Conservation (phyloP, 2,888 invertebrate species). For the Pristionchus entomophagus region DNA sequence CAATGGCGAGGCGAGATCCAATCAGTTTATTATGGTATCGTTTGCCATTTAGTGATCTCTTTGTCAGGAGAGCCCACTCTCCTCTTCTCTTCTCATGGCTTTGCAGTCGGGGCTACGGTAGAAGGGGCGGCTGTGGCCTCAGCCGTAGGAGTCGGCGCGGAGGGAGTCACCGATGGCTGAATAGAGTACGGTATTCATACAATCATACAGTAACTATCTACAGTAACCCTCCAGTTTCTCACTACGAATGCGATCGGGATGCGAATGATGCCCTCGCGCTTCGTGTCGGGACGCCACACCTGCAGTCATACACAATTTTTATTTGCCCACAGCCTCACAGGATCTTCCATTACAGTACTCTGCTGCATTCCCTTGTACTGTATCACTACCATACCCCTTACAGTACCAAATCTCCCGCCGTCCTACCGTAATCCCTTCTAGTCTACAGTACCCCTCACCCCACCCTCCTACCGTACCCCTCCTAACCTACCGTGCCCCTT, state of each 20-base stretch:
- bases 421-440: background rate
- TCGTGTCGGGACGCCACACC: background rate
- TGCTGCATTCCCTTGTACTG: background rate
- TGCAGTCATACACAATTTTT: background rate
- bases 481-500: too few relatives aligned
- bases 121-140: too few relatives aligned
- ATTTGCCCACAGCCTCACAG: too few relatives aligned
- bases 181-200: background rate
- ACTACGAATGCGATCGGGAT: background rate
- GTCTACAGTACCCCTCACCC: background rate
- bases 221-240: background rate
- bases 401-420: conserved; percentile 71
- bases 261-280: background rate
- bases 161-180: background rate
- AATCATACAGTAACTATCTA: background rate
- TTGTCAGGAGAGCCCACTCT: too few relatives aligned
- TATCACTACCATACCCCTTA: conserved; percentile 49
- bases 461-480: too few relatives aligned
- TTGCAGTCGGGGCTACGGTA: too few relatives aligned
- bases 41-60: too few relatives aligned
- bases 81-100: too few relatives aligned
- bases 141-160: background rate
- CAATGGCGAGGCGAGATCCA: too few relatives aligned
- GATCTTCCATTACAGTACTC: too few relatives aligned
- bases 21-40: too few relatives aligned